These are phyloP conservation scores for Sarcophilus harrisii DNA, from an alignment of 2,797 vertebrate species.

Conservation along the genomic window DNA sequence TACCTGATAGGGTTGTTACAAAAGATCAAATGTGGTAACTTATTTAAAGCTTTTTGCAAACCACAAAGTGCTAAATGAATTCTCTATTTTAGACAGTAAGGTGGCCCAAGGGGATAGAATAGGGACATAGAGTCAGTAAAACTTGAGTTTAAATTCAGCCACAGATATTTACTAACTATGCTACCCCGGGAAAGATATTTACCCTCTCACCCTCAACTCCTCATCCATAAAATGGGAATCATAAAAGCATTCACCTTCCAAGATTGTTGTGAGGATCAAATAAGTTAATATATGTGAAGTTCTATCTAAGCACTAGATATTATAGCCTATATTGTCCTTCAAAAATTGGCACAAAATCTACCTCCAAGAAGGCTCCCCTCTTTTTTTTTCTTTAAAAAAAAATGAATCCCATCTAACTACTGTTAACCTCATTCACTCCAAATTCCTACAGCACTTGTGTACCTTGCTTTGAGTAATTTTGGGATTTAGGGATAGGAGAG, in stretches of 20 bases:
- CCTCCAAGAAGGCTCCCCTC: background rate
- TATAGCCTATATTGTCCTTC: background rate
- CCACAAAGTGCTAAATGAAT: background rate
- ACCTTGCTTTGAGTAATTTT: background rate
- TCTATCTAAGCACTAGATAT: background rate
- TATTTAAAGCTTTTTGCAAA: background rate
- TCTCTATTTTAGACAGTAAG: background rate
- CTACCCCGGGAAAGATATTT: background rate
- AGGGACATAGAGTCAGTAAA: background rate
- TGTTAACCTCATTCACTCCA: background rate
- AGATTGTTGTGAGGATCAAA: background rate
- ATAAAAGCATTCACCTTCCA: background rate
- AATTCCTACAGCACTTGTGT: background rate
- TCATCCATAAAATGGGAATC: background rate
- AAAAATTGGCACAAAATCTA: background rate
- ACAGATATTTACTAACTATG: background rate
- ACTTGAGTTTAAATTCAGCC: background rate
- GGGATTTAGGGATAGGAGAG: background rate
- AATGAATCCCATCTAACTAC: background rate
- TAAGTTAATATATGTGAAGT: background rate
- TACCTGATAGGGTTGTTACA: background rate
- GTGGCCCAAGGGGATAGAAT: background rate
- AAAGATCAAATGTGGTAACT: background rate
- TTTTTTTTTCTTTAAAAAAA: background rate
- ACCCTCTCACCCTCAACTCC: background rate